A percentile compares a stretch with the other conserved stretches of the same genome.
Evolutionary conservation across 2,113 vertebrate species (phyloP).

Genomic region (Nannospalax galili): DNA sequence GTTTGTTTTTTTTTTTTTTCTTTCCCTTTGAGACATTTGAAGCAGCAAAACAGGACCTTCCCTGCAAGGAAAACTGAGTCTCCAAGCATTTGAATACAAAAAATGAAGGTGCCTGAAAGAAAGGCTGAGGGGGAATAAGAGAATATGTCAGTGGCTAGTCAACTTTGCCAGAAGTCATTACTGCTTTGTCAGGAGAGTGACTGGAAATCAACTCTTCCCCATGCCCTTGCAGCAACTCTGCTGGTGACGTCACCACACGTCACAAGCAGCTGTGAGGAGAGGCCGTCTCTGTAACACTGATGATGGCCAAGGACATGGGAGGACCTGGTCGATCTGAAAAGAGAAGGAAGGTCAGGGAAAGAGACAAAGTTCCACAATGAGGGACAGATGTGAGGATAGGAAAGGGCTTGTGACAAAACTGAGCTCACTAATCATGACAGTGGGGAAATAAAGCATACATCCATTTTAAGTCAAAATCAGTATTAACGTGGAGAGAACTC

Average conservation of each 20-base stretch:
- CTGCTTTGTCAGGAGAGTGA: not conserved
- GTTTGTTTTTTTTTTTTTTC: not conserved
- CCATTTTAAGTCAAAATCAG: not conserved
- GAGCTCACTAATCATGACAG: not conserved
- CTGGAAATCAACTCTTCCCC: not conserved
- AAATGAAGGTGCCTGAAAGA: not conserved
- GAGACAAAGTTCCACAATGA: not conserved
- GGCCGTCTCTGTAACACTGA: constrained; percentile 38
- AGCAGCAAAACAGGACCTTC: constrained; percentile 49
- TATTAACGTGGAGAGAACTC: not conserved
- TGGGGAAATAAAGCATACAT: not conserved
- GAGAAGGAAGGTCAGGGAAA: not conserved
- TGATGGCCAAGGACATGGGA: constrained; percentile 57
- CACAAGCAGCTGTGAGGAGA: constrained; percentile 53
- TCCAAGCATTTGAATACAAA: constrained; percentile 70
- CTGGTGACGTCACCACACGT: constrained; percentile 40
- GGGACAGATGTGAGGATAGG: not conserved
- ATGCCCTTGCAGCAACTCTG: constrained; percentile 61
- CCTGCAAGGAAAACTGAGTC: constrained; percentile 51
- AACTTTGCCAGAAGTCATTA: constrained; percentile 4
- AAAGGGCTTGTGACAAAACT: not conserved
- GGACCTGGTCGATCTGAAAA: constrained; percentile 5
- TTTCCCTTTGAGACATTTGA: constrained; percentile 36
- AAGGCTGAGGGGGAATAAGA: not conserved
- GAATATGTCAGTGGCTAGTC: not conserved